phyloP scores from a whole-genome alignment of 1,140 invertebrate genomes.

The Gonatopus flavifemur region DNA sequence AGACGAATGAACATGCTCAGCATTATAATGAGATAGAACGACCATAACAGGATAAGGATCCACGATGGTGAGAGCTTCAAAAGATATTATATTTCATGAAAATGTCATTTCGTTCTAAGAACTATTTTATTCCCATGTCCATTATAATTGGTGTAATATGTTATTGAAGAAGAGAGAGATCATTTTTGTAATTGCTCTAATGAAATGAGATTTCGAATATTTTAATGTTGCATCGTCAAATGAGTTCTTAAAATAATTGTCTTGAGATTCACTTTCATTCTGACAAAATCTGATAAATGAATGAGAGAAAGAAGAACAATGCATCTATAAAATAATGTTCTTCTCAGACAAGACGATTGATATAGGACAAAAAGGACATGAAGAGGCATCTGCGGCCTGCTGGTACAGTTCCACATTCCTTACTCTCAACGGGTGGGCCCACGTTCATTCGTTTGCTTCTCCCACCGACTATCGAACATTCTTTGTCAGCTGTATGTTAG shows the following conservation, averaged over 20 bases:
- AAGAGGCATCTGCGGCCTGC: constrained; percentile 30
- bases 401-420: constrained; percentile 57
- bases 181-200: no score
- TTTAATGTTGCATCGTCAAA: no score
- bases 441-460: no score
- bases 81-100: not conserved
- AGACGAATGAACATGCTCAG: constrained; percentile 26
- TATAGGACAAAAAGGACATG: constrained; percentile 23
- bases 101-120: constrained; percentile 14
- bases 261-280: no score
- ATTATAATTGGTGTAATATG: no score
- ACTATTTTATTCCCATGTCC: constrained; percentile 20
- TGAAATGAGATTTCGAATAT: no score
- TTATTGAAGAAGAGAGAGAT: no score
- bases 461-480: constrained; percentile 39
- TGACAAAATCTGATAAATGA: no score
- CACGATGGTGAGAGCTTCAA: not conserved
- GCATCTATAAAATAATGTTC: no score
- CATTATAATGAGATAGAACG: constrained; percentile 42
- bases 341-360: constrained; percentile 12
- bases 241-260: no score
- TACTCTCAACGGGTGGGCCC: constrained; percentile 54
- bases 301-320: constrained; percentile 7
- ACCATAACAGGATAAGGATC: constrained; percentile 25
- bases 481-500: constrained; percentile 45